Base-by-base conservation (phyloP, 2,888 invertebrate species). In the Drosophila cracens region DNA sequence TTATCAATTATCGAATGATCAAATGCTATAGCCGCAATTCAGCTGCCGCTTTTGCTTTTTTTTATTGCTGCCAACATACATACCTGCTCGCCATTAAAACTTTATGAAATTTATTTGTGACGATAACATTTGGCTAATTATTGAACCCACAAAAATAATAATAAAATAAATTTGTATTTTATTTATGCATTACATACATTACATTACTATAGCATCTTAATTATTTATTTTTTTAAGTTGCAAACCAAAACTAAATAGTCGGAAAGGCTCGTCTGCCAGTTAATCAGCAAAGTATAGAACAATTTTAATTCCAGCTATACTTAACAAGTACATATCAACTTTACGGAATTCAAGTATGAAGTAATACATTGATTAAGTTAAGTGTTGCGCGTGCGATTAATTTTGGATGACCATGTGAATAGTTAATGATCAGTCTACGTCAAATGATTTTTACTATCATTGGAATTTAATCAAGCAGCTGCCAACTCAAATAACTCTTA, bases 1-100 rank as follows among this genome's bases (percentile, higher is more conserved):
- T 75, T 82, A 82, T 82, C 82, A 80, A 68, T 58, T 76, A 78
- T 69, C 66, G 64, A 80, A 81, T 81, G 67, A 69, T 74, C 78
- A 80, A 78, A 51, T 29, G 62, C n/a, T 72, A 70, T 72, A 46
- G 61, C 64, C 64, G 75, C 71, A 71, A 63, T 81, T 75, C 62
- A 70, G 68, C 54, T 62, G 40, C 56, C 63, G 18, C 27, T 49
- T 13, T 38, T 49, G 29, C 29, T 27, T 13, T 54, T 61, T 54
- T 70, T 74, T 65, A 74, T 70, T 62, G 53, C 16, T 10, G 18
- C 18, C 11, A 7, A 43, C 4, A 38, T 38, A 43, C 3, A 27
- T 38, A 2, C n/a, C 21, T 0, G 5, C 0, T 38, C 1, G 43
- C 21, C 2, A 16, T 31, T 43, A 21, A 31, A 4, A 13, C 16